phyloP scores from a whole-genome alignment of 2,888 invertebrate genomes.

The Himalopsyche japonica region DNA sequence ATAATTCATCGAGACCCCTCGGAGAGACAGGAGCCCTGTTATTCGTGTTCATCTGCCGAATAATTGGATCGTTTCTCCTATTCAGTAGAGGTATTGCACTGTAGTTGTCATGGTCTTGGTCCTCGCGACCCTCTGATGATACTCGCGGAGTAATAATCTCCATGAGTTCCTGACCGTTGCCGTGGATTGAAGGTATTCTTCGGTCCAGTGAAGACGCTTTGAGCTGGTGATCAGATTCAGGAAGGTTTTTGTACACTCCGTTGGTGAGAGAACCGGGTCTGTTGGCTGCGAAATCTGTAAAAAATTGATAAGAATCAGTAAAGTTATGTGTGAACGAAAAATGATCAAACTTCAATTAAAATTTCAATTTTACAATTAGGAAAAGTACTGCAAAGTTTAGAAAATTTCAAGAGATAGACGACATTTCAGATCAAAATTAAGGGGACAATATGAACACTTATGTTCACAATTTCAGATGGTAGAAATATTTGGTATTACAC shows the following conservation, averaged over 20 bases:
- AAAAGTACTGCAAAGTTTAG: too few relatives aligned
- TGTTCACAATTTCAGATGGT: too few relatives aligned
- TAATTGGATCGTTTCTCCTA: not conserved
- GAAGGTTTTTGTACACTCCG: conserved; percentile 17
- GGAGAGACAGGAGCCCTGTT: not conserved
- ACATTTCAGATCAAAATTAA: too few relatives aligned
- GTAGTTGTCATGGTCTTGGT: not conserved
- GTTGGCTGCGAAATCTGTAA: conserved; percentile 15
- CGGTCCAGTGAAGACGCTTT: not conserved
- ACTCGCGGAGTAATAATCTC: conserved; percentile 32
- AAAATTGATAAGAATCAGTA: not conserved
- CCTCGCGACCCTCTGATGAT: not conserved
- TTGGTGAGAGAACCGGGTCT: conserved; percentile 7
- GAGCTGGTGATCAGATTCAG: conserved; percentile 7
- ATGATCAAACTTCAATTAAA: too few relatives aligned
- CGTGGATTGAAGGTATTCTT: conserved; percentile 12
- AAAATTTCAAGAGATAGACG: too few relatives aligned
- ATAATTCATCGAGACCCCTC: not conserved
- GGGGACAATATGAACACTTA: too few relatives aligned
- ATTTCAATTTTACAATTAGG: too few relatives aligned
- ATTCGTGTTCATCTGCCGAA: not conserved
- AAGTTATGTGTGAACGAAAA: too few relatives aligned
- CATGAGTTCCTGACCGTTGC: conserved; percentile 31
- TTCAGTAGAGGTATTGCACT: not conserved
- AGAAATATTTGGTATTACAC: too few relatives aligned